A percentile compares a stretch with the other conserved stretches of the same genome.
These are phyloP conservation scores for Drosophila ustulata DNA, from an alignment of 2,888 invertebrate species.

Conservation along the genomic window DNA sequence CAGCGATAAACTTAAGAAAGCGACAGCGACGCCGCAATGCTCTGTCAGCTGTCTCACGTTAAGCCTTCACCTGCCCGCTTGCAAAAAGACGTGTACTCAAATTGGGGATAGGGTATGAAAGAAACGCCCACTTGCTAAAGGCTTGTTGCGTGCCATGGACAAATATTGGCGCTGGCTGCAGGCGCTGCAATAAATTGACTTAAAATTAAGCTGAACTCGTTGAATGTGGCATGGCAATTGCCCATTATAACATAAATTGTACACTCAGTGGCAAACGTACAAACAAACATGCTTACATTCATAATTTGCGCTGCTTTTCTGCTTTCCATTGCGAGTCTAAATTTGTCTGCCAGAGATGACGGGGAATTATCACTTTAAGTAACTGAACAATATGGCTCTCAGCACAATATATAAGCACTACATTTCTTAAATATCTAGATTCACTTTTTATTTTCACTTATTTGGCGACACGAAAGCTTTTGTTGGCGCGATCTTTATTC, in stretches of 20 bases:
- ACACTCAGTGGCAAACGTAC: neutral
- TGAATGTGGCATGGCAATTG: conserved; percentile 52
- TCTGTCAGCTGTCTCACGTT: neutral
- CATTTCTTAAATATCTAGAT: no score
- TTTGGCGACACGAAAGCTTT: neutral
- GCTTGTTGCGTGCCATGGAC: conserved; percentile 47
- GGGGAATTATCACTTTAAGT: neutral
- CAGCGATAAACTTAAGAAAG: neutral
- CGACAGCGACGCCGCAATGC: no score
- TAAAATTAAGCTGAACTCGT: conserved; percentile 48
- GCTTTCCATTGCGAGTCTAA: neutral
- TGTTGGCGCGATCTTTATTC: no score
- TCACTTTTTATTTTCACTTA: no score
- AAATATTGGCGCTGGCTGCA: conserved; percentile 40
- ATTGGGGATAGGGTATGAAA: neutral
- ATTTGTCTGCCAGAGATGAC: neutral
- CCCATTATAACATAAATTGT: conserved; percentile 38
- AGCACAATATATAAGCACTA: no score
- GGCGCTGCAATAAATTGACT: conserved; percentile 50
- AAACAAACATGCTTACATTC: neutral
- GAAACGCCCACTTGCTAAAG: neutral
- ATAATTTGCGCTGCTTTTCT: neutral
- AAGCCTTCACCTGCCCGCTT: neutral
- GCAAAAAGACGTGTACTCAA: neutral
- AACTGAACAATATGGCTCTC: neutral